These are phyloP conservation scores for Momotus momota DNA, from an alignment of 2,797 vertebrate genomes.

Conservation along the genomic window DNA sequence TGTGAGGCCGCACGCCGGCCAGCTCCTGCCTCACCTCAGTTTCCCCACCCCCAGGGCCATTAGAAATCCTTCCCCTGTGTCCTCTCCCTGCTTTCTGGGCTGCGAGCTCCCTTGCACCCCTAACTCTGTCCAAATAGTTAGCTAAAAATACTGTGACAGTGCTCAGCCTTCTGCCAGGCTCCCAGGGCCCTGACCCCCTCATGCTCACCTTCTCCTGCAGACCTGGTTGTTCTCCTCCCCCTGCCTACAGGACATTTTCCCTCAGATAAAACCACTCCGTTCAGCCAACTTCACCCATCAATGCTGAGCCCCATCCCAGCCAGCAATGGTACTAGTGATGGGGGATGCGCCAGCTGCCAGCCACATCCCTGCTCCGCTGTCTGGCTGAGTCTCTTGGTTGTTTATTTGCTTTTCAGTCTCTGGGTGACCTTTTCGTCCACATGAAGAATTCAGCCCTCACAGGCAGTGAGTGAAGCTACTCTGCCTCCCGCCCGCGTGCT, in stretches of 20 bases:
- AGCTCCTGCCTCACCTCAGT: background rate
- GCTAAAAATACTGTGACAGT: too few species aligned
- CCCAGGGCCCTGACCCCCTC: background rate
- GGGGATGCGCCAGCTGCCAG: background rate
- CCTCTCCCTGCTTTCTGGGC: background rate
- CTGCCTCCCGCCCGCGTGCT: rapidly evolving
- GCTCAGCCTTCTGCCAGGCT: background rate
- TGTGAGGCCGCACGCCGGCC: background rate
- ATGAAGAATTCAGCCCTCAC: background rate
- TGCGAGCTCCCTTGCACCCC: background rate
- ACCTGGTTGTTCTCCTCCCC: background rate
- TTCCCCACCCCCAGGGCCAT: background rate
- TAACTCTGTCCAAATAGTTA: background rate
- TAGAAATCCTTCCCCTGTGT: rapidly evolving
- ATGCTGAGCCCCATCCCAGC: rapidly evolving
- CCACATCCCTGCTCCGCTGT: background rate
- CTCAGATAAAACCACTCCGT: background rate
- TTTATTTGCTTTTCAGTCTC: background rate
- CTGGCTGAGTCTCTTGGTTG: rapidly evolving
- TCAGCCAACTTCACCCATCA: background rate
- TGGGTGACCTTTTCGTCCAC: background rate
- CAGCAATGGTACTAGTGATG: background rate
- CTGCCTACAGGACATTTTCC: background rate
- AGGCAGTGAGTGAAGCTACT: background rate
- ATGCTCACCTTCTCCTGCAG: background rate